Conservation (phyloP, 2,888 invertebrate genomes). For the Cataglyphis livida region DNA sequence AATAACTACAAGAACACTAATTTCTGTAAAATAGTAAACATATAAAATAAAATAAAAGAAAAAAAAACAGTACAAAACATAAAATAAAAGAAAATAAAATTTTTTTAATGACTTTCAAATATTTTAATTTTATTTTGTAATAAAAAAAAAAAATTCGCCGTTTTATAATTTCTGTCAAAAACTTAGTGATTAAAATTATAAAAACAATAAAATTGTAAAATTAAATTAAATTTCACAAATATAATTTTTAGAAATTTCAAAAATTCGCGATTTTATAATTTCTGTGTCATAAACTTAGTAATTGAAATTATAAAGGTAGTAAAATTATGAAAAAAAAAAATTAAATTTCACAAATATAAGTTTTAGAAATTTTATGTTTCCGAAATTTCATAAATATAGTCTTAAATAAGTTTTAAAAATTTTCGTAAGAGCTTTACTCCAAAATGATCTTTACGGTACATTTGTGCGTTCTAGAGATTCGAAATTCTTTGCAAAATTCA, state of each 20-base stretch:
- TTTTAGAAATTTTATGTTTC: not conserved
- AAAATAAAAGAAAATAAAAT: not conserved
- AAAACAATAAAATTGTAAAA: not conserved
- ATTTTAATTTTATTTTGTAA: conserved; percentile 5
- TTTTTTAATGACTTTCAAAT: not conserved
- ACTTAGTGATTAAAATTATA: not conserved
- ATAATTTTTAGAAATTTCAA: not conserved
- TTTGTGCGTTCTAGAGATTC: not conserved
- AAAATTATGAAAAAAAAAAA: not conserved
- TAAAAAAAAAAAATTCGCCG: not conserved
- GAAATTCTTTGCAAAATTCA: conserved; percentile 41
- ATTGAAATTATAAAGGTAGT: not conserved
- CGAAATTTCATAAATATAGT: not conserved
- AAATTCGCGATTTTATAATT: not conserved
- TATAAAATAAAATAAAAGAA: not conserved
- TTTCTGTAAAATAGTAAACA: not conserved
- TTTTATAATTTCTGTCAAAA: not conserved
- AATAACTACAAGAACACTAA: not conserved
- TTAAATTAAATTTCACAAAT: not conserved
- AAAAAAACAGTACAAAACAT: not conserved
- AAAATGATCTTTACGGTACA: not conserved
- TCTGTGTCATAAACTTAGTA: not conserved
- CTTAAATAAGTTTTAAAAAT: not conserved
- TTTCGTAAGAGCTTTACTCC: not conserved
- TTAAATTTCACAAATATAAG: not conserved